Percentiles rank a stretch among this genome's conserved stretches.
These are phyloP conservation scores for Aegithalos caudatus DNA, from an alignment of 2,113 vertebrate species.

Conservation along the genomic window DNA sequence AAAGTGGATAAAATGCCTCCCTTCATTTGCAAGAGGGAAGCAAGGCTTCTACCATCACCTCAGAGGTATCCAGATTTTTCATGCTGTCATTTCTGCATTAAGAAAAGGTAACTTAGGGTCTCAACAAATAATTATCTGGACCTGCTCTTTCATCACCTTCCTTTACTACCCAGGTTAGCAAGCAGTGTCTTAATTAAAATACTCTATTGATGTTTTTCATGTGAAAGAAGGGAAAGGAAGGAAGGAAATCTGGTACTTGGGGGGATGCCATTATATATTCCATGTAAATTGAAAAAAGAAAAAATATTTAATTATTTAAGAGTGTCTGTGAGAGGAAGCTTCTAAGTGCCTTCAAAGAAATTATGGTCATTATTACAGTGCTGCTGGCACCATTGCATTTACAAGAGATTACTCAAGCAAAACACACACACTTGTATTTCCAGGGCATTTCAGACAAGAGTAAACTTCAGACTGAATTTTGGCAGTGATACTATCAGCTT, in stretches of 20 bases:
- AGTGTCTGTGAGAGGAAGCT: not conserved
- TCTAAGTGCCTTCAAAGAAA: constrained; percentile 35
- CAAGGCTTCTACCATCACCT: not conserved
- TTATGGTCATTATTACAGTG: not conserved
- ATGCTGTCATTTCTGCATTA: not conserved
- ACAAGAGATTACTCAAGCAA: constrained; percentile 4
- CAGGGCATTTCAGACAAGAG: not conserved
- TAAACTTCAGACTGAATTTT: not conserved
- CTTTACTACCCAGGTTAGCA: not conserved
- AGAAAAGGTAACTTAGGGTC: not conserved
- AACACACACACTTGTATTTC: not conserved
- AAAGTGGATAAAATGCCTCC: not conserved
- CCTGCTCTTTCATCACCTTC: not conserved
- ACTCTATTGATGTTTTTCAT: not conserved
- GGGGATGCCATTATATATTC: not conserved
- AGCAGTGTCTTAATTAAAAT: not conserved
- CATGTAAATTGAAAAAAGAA: not conserved
- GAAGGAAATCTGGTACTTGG: constrained; percentile 12
- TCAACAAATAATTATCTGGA: not conserved
- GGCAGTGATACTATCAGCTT: not conserved
- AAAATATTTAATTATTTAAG: constrained; percentile 32
- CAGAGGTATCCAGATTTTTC: not conserved
- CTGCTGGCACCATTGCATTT: constrained; percentile 1
- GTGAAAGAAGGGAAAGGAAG: constrained; percentile 4
- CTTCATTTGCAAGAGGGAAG: not conserved